Evolutionary conservation across 1,140 invertebrate species (phyloP), one percentile per base, ranked within the genome.

Genomic region (Psix sp.): DNA sequence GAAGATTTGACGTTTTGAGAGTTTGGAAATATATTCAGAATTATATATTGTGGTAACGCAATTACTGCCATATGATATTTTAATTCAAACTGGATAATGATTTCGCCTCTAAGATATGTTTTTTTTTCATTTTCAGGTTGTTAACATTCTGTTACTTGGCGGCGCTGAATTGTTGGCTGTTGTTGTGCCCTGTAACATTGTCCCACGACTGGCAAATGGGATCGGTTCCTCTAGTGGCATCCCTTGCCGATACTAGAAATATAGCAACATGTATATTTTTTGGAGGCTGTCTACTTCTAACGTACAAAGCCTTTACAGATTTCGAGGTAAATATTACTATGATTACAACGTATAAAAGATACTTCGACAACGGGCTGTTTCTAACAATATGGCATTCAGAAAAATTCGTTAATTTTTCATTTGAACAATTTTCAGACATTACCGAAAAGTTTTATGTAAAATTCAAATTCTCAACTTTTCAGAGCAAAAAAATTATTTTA

Each of bases 121-220:
- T 6, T 39, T 52, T 36, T 46, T 14, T 48, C 67, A 56, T 57
- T 74, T 29, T 21, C 84, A 91, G 90, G 75, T 87, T 91, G 46
- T 87, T 95, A 80, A 95, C 94, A 4, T 95, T 94, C 82, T 91
- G 92, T 80, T 95, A 94, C 83, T 85, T 95, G 76, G 92, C 93
- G 1, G 91, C 93, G 0, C 90, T 95, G 84, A 95, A 95, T 88
- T 91, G 91, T 85, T 94, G 93, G 93, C 83, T 96, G 38, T 88
- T 96, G 7, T 84, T 95, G 10, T 94, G 92, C 77, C 94, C 94
- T 1, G 89, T 89, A 66, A 90, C 90, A 6, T 88, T 95, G 0
- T 94, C 93, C 63, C 94, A 95, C 78, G 94, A 95, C 80, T 96
- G 94, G 93, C 94, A 95, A 83, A 95, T 95, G 94, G 93, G 94